A percentile compares a stretch with the other conserved stretches of the same genome.
phyloP scores from a whole-genome alignment of 2,888 invertebrate species.

The Pherbina coryleti region DNA sequence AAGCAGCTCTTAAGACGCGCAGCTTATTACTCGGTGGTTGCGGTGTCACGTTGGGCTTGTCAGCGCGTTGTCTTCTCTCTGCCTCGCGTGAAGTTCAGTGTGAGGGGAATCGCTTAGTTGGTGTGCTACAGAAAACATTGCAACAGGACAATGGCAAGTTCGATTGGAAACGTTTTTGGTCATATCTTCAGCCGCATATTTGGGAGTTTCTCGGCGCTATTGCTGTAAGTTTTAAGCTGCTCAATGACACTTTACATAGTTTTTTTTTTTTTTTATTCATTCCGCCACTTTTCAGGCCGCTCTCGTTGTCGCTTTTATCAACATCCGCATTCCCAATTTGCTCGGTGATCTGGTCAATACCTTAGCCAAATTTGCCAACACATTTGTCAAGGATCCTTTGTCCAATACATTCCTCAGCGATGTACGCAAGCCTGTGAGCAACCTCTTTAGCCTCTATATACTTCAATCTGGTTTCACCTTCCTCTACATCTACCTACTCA shows the following conservation, averaged over 20 bases:
- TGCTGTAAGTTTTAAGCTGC: slow-evolving; percentile 72
- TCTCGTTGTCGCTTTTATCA: slow-evolving; percentile 86
- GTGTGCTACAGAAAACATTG: slow-evolving; percentile 58
- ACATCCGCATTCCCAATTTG: slow-evolving; percentile 89
- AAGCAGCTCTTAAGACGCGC: slow-evolving; percentile 46
- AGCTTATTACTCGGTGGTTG: slow-evolving; percentile 58
- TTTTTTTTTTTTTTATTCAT: background rate
- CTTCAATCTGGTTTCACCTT: slow-evolving; percentile 83
- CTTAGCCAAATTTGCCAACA: slow-evolving; percentile 73
- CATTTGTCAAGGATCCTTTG: slow-evolving; percentile 67
- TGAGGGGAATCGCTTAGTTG: slow-evolving; percentile 63
- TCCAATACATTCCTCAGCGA: slow-evolving; percentile 65
- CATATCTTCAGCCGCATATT: slow-evolving; percentile 81
- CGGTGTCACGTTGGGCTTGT: slow-evolving; percentile 59
- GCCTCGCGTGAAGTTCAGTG: slow-evolving; percentile 54
- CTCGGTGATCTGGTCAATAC: slow-evolving; percentile 88
- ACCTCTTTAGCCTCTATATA: slow-evolving; percentile 66
- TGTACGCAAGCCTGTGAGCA: slow-evolving; percentile 63
- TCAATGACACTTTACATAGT: too few relatives aligned
- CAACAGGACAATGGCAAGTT: slow-evolving; percentile 75
- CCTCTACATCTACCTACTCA: slow-evolving; percentile 87
- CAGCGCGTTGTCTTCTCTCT: slow-evolving; percentile 52
- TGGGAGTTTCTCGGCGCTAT: slow-evolving; percentile 84
- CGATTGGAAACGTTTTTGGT: slow-evolving; percentile 82
- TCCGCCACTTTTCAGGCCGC: slow-evolving; percentile 78